Evolutionary conservation across 2,888 invertebrate species (phyloP).

Genomic region (Drosophila ezoana): DNA sequence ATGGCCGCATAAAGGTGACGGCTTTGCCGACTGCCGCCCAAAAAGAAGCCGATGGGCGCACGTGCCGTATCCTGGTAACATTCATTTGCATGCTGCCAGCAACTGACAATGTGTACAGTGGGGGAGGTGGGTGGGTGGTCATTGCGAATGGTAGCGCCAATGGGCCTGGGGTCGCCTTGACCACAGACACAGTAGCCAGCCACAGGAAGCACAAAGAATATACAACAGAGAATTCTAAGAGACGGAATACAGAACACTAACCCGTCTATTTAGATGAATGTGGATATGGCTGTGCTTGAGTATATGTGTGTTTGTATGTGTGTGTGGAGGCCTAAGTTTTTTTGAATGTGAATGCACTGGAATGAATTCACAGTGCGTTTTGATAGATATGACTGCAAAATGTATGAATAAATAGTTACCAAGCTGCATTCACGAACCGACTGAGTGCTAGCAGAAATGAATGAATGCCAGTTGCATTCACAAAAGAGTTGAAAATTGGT

Average conservation of each 20-base stretch:
- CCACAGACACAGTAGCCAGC: constrained; percentile 25
- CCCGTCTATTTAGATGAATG: background rate
- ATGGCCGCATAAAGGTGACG: constrained; percentile 57
- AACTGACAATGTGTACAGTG: constrained; percentile 19
- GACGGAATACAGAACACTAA: constrained; percentile 15
- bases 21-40: constrained; percentile 16
- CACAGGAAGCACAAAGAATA: constrained; percentile 42
- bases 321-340: background rate
- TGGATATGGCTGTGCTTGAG: background rate
- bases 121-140: background rate
- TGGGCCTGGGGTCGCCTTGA: constrained; percentile 22
- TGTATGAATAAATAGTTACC: background rate
- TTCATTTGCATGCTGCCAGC: constrained; percentile 59
- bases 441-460: background rate
- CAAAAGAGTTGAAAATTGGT: too few species aligned
- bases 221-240: constrained; percentile 17
- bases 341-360: constrained; percentile 5
- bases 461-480: background rate
- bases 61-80: constrained; percentile 54
- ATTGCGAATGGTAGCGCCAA: constrained; percentile 7
- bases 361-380: constrained; percentile 9
- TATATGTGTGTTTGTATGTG: background rate
- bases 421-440: background rate
- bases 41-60: constrained; percentile 44
- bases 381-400: background rate